A percentile compares a stretch with the other conserved stretches of the same genome.
phyloP scores from a whole-genome alignment of 2,797 vertebrate genomes.

The Chiloscyllium punctatum region DNA sequence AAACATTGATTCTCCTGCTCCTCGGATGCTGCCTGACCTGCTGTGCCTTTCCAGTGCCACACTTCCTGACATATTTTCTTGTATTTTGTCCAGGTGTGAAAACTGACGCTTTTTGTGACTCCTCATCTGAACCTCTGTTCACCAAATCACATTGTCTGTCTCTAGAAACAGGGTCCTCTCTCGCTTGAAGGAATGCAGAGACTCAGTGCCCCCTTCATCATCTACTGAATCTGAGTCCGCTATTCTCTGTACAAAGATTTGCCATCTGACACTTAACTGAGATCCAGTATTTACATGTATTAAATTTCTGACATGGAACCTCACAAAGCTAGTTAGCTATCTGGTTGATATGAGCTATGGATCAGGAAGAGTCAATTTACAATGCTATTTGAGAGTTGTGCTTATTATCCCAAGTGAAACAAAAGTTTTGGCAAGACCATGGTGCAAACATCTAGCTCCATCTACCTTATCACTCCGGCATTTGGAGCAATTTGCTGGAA shows the following conservation, averaged over 20 bases:
- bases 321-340: background rate
- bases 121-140: no score
- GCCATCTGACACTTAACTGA: background rate
- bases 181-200: background rate
- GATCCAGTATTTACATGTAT: background rate
- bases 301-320: background rate
- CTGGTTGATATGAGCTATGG: background rate
- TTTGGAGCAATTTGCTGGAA: background rate
- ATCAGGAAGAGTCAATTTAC: background rate
- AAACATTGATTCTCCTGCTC: no score
- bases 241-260: background rate
- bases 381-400: background rate
- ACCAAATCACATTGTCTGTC: no score
- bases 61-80: no score
- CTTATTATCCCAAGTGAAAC: background rate
- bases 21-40: no score
- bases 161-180: background rate
- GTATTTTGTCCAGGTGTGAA: no score
- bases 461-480: no score
- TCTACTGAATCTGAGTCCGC: background rate
- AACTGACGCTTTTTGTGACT: no score
- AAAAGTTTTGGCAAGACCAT: background rate
- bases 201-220: background rate
- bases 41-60: no score
- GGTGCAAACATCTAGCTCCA: background rate